Percentiles rank a stretch among this genome's conserved stretches.
Evolutionary conservation across 1,140 invertebrate genomes (phyloP).

Genomic region (Drosophila navojoa): DNA sequence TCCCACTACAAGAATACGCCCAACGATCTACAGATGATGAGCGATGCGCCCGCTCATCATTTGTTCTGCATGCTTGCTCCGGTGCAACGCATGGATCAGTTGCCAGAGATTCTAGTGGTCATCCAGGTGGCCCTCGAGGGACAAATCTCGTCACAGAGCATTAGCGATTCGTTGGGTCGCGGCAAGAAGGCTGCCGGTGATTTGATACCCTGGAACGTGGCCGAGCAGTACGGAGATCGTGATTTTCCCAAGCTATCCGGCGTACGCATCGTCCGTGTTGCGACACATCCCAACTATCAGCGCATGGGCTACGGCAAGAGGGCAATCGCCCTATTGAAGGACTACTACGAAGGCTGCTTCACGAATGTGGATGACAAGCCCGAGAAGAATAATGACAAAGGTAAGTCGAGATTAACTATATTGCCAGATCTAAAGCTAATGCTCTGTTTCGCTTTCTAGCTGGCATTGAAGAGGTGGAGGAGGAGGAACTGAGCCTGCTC

Average conservation of each 20-base stretch:
- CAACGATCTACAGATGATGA: constrained; percentile 99
- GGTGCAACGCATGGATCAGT: constrained; percentile 87
- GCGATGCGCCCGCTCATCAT: constrained; percentile 99
- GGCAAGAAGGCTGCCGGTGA: constrained; percentile 97
- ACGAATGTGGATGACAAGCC: constrained; percentile 32
- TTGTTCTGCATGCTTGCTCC: constrained; percentile 98
- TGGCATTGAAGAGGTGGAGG: constrained; percentile 85
- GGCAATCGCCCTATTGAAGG: constrained; percentile 92
- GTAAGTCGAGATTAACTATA: background rate
- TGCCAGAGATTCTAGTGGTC: constrained; percentile 96
- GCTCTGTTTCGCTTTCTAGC: background rate
- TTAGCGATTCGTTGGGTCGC: constrained; percentile 91
- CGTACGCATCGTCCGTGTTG: constrained; percentile 96
- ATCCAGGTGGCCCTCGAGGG: constrained; percentile 98
- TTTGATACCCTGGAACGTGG: constrained; percentile 98
- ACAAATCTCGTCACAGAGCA: constrained; percentile 91
- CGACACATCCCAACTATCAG: constrained; percentile 99
- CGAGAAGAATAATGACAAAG: background rate
- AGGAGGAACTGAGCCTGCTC: constrained; percentile 86
- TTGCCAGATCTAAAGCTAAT: background rate
- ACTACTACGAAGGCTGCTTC: constrained; percentile 94
- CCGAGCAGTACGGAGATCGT: constrained; percentile 97
- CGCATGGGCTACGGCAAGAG: constrained; percentile 97
- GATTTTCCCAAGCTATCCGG: constrained; percentile 97
- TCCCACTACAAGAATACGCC: constrained; percentile 99